Conservation (phyloP, 2,888 invertebrate species). For the Drosophila siamana region DNA sequence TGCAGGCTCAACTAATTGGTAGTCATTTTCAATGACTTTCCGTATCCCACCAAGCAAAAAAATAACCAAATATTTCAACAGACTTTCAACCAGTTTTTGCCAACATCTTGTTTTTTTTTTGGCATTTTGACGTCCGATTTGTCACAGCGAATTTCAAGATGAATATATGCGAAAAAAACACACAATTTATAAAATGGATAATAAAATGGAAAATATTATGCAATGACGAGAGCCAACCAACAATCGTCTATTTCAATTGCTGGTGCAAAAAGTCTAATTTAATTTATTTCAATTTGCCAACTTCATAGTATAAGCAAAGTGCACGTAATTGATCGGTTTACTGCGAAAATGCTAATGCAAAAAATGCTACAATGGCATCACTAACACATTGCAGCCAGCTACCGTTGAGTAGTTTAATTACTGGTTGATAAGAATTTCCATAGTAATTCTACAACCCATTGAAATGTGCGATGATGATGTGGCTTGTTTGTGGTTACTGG, state of each 20-base stretch:
- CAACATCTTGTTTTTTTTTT: constrained; percentile 10
- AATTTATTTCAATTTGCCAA: constrained; percentile 18
- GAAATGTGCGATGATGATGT: constrained; percentile 3
- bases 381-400: not conserved
- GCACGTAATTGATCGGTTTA: constrained; percentile 6
- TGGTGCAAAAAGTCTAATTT: constrained; percentile 9
- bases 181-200: constrained; percentile 4
- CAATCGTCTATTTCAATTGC: constrained; percentile 9
- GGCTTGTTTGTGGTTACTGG: not conserved
- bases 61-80: constrained; percentile 32
- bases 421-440: constrained; percentile 19
- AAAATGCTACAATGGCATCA: not conserved
- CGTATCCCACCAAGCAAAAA: constrained; percentile 7
- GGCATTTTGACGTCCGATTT: constrained; percentile 25
- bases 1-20: constrained; percentile 43
- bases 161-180: not conserved
- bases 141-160: not conserved
- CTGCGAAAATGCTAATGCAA: constrained; percentile 5
- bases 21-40: constrained; percentile 36
- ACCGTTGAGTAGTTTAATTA: not conserved
- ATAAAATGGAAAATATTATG: not conserved
- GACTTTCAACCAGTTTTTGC: constrained; percentile 37
- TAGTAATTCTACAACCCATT: constrained; percentile 1
- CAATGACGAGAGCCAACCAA: constrained; percentile 1
- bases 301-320: not conserved